Base-by-base conservation (phyloP, 1,140 invertebrate species). In the Cyphomyrmex costatus region DNA sequence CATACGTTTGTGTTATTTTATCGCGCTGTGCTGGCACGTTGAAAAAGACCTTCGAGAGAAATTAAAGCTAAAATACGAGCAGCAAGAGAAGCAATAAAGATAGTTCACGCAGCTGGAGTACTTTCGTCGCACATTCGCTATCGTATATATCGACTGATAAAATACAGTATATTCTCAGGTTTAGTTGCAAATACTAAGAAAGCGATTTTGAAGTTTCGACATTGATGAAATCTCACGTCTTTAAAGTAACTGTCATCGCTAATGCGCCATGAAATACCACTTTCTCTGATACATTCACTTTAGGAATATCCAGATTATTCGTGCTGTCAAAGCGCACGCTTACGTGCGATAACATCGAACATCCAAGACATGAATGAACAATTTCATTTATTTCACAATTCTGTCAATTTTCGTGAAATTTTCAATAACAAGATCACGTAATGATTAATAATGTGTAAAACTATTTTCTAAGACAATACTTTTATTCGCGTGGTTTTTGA, bases 51-150 rank as follows among this genome's bases (percentile, higher is more conserved):
- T 65, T 60, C n/a, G 87, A 74, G 77, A 36, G 68, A 58, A 82
- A 85, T 61, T 85, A 76, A 87, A 87, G 33, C 19, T 56, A 30
- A 56, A 63, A 77, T 68, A 61, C 33, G 73, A 53, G 61, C 42
- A 10, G 61, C 42, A 77, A 70, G 46, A 60, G 56, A 53, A 83
- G 24, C 21, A 36, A 24, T 46, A 49, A 82, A 42, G 33, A 36
- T 82, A 46, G 12, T 19, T 65, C 58, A 42, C n/a, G n/a, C 19
- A 16, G 42, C 30, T 46, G 19, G 8, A 19, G 42, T 74, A 61
- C 12, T 60, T 27, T 33, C 46, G 1, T n/a, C 27, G 66, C 14
- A 46, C 19, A 46, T 33, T 71, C 24, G 42, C 46, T 24, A 16
- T 42, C 30, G 30, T 24, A 30, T 30, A 30, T 53, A 51, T 21